A percentile compares a stretch with the other conserved stretches of the same genome.
phyloP scores from a whole-genome alignment of 2,113 vertebrate species.

The Equus quagga region DNA sequence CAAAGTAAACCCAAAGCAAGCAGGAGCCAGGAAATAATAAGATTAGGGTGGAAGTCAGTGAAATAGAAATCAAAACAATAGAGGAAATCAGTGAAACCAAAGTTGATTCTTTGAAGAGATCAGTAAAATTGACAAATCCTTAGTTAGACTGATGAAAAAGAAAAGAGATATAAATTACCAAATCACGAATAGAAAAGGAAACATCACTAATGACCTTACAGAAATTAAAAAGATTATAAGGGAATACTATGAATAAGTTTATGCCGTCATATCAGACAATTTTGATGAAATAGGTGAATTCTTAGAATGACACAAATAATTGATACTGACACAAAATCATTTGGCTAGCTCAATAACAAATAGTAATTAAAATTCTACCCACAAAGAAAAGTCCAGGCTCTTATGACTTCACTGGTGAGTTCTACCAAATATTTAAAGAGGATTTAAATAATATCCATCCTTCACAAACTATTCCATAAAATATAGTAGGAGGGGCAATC shows the following conservation, averaged over 20 bases:
- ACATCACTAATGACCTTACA: not conserved
- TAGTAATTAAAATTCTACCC: not conserved
- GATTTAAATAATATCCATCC: not conserved
- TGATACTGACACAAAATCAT: not conserved
- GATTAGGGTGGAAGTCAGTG: not conserved
- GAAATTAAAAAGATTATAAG: conserved; percentile 26
- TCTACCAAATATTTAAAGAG: not conserved
- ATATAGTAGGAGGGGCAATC: not conserved
- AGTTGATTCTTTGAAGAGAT: not conserved
- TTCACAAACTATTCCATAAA: conserved; percentile 16
- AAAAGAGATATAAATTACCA: not conserved
- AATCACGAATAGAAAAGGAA: not conserved
- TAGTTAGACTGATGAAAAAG: not conserved
- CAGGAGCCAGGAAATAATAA: not conserved
- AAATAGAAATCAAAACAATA: not conserved
- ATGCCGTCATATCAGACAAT: not conserved
- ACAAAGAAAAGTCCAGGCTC: not conserved
- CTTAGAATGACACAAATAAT: not conserved
- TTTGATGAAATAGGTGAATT: not conserved
- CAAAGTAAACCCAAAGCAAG: not conserved
- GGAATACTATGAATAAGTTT: not conserved
- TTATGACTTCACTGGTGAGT: not conserved
- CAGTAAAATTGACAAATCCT: not conserved
- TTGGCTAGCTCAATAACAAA: not conserved
- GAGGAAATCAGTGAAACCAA: not conserved